These are phyloP conservation scores for Hipparchia sbordonii DNA, from an alignment of 2,888 invertebrate species.

Conservation along the genomic window DNA sequence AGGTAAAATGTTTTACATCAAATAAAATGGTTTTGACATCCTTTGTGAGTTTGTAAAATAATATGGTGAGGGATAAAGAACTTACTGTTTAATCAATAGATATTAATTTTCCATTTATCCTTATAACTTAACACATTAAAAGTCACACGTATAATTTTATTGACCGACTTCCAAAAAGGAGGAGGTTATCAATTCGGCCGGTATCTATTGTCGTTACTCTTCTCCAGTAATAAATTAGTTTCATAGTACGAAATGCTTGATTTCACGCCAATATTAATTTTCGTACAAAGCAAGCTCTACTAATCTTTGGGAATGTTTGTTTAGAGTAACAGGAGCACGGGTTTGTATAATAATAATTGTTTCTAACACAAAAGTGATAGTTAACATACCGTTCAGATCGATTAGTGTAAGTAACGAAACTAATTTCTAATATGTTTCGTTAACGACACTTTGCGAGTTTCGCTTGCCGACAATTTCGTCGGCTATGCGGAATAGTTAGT, in stretches of 20 bases:
- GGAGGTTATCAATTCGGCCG: background rate
- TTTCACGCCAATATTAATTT: constrained; percentile 4
- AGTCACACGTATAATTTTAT: background rate
- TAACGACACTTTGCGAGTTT: constrained; percentile 73
- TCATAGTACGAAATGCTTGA: background rate
- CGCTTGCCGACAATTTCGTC: constrained; percentile 60
- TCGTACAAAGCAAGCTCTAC: background rate
- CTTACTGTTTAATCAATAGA: too few relatives aligned
- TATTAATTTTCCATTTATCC: too few relatives aligned
- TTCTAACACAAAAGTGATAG: constrained; percentile 62
- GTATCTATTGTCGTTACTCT: background rate
- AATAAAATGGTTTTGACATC: background rate
- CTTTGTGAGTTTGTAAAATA: background rate
- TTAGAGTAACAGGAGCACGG: constrained; percentile 10
- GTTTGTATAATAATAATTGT: constrained; percentile 26
- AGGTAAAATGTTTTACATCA: background rate
- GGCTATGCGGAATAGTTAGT: constrained; percentile 57
- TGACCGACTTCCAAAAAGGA: too few relatives aligned
- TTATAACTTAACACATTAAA: background rate
- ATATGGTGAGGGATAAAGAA: background rate
- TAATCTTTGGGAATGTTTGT: constrained; percentile 9
- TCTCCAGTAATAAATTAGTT: background rate
- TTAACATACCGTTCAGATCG: constrained; percentile 62
- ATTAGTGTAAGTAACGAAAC: constrained; percentile 71
- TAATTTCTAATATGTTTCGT: constrained; percentile 77